A percentile compares a stretch with the other conserved stretches of the same genome.
These are phyloP conservation scores for Thinocorus orbignyianus DNA, from an alignment of 2,113 vertebrate species.

Conservation along the genomic window DNA sequence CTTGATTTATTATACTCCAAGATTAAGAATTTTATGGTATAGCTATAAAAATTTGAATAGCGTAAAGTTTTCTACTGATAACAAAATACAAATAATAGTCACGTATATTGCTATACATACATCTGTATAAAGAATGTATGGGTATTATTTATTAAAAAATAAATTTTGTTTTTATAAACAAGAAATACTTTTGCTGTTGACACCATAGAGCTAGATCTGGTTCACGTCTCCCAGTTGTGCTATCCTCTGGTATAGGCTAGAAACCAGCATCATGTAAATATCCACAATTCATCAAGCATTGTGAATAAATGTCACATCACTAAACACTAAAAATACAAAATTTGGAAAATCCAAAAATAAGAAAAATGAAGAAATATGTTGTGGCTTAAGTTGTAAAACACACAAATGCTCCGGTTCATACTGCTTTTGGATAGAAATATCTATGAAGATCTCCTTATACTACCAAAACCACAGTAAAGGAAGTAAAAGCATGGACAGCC, in stretches of 20 bases:
- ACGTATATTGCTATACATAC: background rate
- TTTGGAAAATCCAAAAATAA: background rate
- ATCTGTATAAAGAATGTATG: background rate
- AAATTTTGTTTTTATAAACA: background rate
- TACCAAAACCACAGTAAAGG: background rate
- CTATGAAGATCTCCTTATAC: background rate
- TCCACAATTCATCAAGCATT: too few relatives aligned
- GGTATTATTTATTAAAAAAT: background rate
- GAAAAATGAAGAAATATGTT: background rate
- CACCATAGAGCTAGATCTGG: background rate
- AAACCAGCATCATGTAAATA: background rate
- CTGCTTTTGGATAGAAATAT: background rate
- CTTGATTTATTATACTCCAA: background rate
- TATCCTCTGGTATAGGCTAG: background rate
- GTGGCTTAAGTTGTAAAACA: background rate
- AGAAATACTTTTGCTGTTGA: background rate
- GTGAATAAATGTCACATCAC: background rate
- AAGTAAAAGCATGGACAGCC: background rate
- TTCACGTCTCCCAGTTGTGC: fast-evolving
- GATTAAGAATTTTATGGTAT: background rate
- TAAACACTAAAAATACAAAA: background rate
- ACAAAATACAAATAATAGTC: background rate
- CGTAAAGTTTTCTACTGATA: background rate
- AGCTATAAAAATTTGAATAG: background rate
- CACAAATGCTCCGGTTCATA: background rate